A percentile compares a stretch with the other conserved stretches of the same genome.
Conservation (phyloP, 2,888 invertebrate genomes). For the Arctia plantaginis region DNA sequence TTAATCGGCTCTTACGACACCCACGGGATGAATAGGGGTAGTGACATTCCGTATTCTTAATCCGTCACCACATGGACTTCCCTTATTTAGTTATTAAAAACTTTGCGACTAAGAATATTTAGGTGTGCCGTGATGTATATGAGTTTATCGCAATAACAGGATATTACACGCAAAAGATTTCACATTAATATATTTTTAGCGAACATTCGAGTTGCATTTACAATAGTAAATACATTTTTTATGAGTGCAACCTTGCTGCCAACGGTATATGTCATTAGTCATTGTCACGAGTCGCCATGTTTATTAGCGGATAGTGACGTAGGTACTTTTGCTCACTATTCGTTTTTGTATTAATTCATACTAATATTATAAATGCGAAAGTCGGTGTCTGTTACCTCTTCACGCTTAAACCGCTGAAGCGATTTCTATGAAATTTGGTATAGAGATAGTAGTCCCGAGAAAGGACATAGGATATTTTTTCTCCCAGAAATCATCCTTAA, state of each 20-base stretch:
- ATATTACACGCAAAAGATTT: not conserved
- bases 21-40: too few relatives aligned
- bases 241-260: constrained; percentile 26
- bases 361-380: too few relatives aligned
- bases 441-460: too few relatives aligned
- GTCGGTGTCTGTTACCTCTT: too few relatives aligned
- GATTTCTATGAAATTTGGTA: too few relatives aligned
- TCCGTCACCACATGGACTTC: too few relatives aligned
- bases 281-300: constrained; percentile 24
- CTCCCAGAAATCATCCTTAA: too few relatives aligned
- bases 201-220: not conserved
- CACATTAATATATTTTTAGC: not conserved
- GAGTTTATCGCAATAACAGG: not conserved
- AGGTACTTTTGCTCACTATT: too few relatives aligned
- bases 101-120: not conserved
- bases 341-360: not conserved
- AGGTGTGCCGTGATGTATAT: not conserved
- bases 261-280: constrained; percentile 23
- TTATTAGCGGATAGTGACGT: not conserved
- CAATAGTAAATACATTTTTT: constrained; percentile 2
- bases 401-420: too few relatives aligned
- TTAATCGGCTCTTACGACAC: too few relatives aligned
- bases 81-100: not conserved
- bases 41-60: too few relatives aligned
- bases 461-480: too few relatives aligned